Conservation (phyloP, 2,113 vertebrate genomes). For the Tachysurus fulvidraco region DNA sequence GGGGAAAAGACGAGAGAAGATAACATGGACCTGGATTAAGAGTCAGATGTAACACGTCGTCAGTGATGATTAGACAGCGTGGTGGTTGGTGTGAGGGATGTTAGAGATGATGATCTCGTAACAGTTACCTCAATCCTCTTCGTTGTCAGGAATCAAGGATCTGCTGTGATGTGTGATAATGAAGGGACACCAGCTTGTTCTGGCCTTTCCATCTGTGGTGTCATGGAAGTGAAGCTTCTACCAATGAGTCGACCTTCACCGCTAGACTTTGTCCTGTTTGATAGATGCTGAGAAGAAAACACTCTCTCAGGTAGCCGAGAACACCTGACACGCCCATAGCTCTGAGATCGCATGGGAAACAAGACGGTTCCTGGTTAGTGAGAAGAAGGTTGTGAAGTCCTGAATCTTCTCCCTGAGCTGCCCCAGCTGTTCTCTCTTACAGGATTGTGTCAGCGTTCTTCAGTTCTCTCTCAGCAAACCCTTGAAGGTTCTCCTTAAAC, state of each 20-base stretch:
- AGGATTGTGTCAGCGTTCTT: not conserved
- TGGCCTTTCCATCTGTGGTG: constrained; percentile 60
- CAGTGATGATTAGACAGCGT: too few species aligned
- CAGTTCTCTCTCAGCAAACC: not conserved
- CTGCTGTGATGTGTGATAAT: constrained; percentile 43
- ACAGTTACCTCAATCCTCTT: accelerated
- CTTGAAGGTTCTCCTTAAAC: not conserved
- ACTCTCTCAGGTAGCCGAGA: not conserved
- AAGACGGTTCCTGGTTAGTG: not conserved
- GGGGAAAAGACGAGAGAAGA: too few species aligned
- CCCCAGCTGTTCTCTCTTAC: not conserved
- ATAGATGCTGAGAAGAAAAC: not conserved
- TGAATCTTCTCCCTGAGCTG: not conserved
- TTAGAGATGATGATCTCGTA: not conserved
- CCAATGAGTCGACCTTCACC: not conserved
- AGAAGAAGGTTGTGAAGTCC: not conserved
- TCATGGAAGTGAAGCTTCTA: constrained; percentile 21
- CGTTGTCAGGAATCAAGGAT: not conserved
- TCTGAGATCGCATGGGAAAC: too few species aligned
- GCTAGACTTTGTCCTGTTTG: not conserved
- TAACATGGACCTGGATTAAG: too few species aligned
- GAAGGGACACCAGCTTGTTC: constrained; percentile 53
- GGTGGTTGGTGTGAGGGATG: not conserved
- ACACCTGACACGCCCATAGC: not conserved
- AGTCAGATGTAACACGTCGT: too few species aligned